phyloP scores from a whole-genome alignment of 2,888 invertebrate species.

The Dendrolimus pini region DNA sequence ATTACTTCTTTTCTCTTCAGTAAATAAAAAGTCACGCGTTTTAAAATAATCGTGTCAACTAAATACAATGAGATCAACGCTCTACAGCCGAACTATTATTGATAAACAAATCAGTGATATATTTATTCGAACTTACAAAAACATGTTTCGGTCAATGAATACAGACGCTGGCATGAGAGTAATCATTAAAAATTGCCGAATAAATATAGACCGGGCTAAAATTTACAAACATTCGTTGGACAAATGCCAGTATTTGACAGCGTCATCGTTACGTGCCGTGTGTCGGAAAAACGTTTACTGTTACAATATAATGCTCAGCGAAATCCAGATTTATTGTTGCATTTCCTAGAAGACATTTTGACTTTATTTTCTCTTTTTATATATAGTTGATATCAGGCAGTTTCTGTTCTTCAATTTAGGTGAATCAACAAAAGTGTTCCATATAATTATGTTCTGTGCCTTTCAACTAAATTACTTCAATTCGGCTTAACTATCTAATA shows the following conservation, averaged over 20 bases:
- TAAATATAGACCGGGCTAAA: constrained; percentile 53
- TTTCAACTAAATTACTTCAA: too few species aligned
- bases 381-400: too few species aligned
- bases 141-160: neutral
- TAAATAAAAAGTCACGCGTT: too few species aligned
- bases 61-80: too few species aligned
- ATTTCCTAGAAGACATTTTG: neutral
- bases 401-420: too few species aligned
- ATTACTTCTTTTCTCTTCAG: too few species aligned
- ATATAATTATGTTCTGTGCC: too few species aligned
- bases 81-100: neutral
- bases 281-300: neutral
- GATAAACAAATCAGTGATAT: neutral
- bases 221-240: constrained; percentile 59
- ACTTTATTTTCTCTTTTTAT: too few species aligned
- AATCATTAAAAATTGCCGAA: constrained; percentile 28
- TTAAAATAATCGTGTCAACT: too few species aligned
- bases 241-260: constrained; percentile 39
- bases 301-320: neutral
- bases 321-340: neutral
- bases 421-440: too few species aligned
- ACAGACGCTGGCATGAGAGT: neutral
- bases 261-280: neutral
- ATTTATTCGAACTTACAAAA: neutral
- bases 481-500: too few species aligned